Evolutionary conservation across 2,113 vertebrate species (phyloP), one percentile per base, ranked within the genome.

Genomic region (Struthio camelus): DNA sequence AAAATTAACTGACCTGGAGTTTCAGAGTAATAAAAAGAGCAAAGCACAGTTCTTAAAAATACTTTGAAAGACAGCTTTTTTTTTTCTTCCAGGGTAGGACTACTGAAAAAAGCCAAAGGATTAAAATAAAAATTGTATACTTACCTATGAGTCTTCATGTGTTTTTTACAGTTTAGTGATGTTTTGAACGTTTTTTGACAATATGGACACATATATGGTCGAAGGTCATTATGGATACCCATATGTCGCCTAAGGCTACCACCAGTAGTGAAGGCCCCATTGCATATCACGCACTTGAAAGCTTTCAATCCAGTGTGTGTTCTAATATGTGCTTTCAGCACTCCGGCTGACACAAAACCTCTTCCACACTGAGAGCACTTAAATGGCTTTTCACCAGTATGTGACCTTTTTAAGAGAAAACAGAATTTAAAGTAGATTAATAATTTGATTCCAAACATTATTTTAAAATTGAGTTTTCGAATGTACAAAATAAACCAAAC

Each of bases 151-250:
- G 99, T 99, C 96, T 99, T 99, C 99, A 99, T 99, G 97, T 99
- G 99, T 89, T 99, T 99, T 97, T 99, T 99, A 97, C 99, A 99
- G 94, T 99, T 99, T 20, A 99, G 98, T 5, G 99, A 99, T 2
- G 99, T 99, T 98, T 99, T 99, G 96, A 99, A 99, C 10, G 99
- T 99, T 94, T 99, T 99, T 94, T 99, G 99, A 97, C 99, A 99
- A 96, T 99, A 99, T 4, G 99, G 99, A 92, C 99, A 99, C 99
- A 99, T 99, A 88, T 99, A 99, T 1, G 99, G 99, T 13, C 99
- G 98, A 12, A 99, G 97, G 95, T 99, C 99, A 6, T 99, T 99
- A 92, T 99, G 99, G 53, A 99, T 99, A 30, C 99, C 99, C 99
- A 99, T 99, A 90, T 99, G 99, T 22, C 99, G 98, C 64, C 99